Evolutionary conservation across 2,888 invertebrate species (phyloP), one percentile per base, ranked within the genome.

Genomic region (Punctoribates punctum): DNA sequence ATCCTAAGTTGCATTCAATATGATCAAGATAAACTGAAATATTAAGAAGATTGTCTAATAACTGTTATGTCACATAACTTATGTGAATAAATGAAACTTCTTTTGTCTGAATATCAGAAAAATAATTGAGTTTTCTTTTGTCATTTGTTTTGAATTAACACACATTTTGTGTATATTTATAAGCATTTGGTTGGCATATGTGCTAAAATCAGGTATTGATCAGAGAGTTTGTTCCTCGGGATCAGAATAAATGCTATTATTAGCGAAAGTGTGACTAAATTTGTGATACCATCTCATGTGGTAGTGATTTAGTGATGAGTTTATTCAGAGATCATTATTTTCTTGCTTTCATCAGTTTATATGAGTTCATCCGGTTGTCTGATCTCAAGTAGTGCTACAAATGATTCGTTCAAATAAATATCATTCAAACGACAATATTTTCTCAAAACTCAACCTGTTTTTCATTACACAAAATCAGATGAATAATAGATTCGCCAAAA

Each of bases 151-250:
- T 46, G 46, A 11, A 15, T 46, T 46, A 11, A 15, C 46, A n/a
- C n/a, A n/a, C n/a, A n/a, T n/a, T n/a, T n/a, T n/a, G n/a, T n/a
- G n/a, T n/a, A n/a, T n/a, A n/a, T 6, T 42, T 20, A n/a, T 5
- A 54, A 17, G 6, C 54, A 54, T 54, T 54, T 54, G 54, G 54
- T 54, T 54, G 54, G 54, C 54, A 54, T 54, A 54, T 54, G 54
- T 54, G 17, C 54, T 54, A 17, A 17, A 17, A 17, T 5, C 54
- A 54, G 54, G 54, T 54, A 54, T 54, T 54, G n/a, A 54, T 54
- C 54, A n/a, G n/a, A 8, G 17, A 54, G 54, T 11, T 20, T 54
- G 9, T 17, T 20, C 42, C 42, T 9, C 13, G 6, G 42, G 42
- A 42, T 42, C 17, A 54, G 6, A 6, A 54, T 8, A 11, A 11